Conservation (phyloP, 2,113 vertebrate genomes). For the Dasyurus viverrinus region DNA sequence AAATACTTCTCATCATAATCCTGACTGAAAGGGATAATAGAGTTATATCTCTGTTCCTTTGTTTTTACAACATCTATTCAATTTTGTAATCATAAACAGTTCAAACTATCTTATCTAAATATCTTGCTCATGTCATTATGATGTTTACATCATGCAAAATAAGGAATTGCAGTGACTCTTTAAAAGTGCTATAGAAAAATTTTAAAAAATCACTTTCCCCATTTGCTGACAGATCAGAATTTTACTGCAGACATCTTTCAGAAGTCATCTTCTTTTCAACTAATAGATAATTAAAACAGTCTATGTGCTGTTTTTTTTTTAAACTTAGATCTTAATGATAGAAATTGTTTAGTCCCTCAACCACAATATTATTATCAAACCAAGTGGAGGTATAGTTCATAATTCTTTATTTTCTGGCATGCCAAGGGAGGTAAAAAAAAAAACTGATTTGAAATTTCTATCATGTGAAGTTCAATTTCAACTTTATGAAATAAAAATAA, state of each 20-base stretch:
- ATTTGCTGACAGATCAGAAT: slow-evolving; percentile 58
- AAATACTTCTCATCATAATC: slow-evolving; percentile 44
- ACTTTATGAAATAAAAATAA: not conserved
- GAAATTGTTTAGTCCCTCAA: not conserved
- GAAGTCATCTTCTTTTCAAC: slow-evolving; percentile 49
- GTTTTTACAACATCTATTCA: slow-evolving; percentile 59
- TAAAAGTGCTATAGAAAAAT: slow-evolving; percentile 43
- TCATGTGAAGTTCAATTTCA: not conserved
- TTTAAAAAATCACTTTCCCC: slow-evolving; percentile 38
- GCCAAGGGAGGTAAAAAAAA: not conserved
- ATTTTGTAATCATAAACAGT: slow-evolving; percentile 47
- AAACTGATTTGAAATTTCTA: not conserved
- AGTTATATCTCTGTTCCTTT: slow-evolving; percentile 43
- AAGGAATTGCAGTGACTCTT: slow-evolving; percentile 39
- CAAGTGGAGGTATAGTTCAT: not conserved
- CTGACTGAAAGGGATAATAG: slow-evolving; percentile 46
- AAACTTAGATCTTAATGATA: not conserved
- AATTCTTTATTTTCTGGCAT: not conserved
- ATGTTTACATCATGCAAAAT: slow-evolving; percentile 59
- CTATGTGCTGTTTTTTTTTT: not conserved
- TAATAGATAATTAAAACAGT: slow-evolving; percentile 42
- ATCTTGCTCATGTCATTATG: slow-evolving; percentile 47
- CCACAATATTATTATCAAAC: not conserved
- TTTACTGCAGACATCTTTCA: slow-evolving; percentile 50
- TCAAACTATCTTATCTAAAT: slow-evolving; percentile 55